These are phyloP conservation scores for Latheticus oryzae DNA, from an alignment of 2,888 invertebrate species.

Conservation along the genomic window DNA sequence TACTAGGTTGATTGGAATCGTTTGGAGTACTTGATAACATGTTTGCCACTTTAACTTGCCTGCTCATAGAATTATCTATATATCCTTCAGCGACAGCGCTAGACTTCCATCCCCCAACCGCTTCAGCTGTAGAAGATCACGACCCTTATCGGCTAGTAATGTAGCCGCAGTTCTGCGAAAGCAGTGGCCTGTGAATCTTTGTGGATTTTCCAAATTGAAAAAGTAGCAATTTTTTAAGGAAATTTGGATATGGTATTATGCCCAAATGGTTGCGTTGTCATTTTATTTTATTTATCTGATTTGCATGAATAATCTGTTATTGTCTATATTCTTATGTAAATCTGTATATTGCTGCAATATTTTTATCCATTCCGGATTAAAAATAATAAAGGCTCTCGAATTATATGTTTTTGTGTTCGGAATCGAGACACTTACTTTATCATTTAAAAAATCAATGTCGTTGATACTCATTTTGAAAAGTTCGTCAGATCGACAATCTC, in stretches of 20 bases:
- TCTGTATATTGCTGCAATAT: background rate
- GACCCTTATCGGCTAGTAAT: background rate
- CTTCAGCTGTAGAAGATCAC: background rate
- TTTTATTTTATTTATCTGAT: background rate
- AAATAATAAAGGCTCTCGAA: background rate
- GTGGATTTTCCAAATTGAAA: slow-evolving; percentile 4
- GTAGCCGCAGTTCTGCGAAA: slow-evolving; percentile 6
- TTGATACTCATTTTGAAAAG: slow-evolving; percentile 1
- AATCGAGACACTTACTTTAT: slow-evolving; percentile 1
- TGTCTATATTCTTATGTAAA: background rate
- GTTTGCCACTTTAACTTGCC: background rate
- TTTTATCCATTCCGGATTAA: background rate
- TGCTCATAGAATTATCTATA: background rate
- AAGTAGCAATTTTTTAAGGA: slow-evolving; percentile 12
- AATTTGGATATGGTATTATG: background rate
- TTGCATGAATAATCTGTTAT: background rate
- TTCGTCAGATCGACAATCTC: slow-evolving; percentile 3
- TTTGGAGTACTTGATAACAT: too few species aligned
- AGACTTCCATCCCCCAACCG: background rate
- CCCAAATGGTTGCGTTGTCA: background rate
- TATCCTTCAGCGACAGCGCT: slow-evolving; percentile 1
- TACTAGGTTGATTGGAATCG: too few species aligned
- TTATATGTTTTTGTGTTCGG: background rate
- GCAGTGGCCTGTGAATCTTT: slow-evolving; percentile 8
- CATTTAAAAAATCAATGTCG: background rate